Base-by-base conservation (phyloP, 2,797 vertebrate species). In the Vespertilio murinus region DNA sequence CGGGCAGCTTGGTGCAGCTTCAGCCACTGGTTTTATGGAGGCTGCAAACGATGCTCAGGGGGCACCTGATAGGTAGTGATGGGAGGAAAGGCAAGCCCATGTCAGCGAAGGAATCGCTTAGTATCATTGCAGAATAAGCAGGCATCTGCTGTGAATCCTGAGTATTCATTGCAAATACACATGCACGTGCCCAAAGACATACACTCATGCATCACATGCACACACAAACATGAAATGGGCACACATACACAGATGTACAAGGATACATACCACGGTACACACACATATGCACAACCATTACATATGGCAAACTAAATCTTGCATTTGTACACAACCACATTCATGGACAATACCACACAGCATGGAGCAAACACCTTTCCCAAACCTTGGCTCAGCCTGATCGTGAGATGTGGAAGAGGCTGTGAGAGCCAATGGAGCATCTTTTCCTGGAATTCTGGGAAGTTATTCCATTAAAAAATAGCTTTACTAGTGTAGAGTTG, bases 141-240 rank as follows among this genome's bases (percentile, higher is more conserved):
- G 22, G 28, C 40, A 3, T 28, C 38, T 71, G 81, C 77, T 45
- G 35, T 30, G 61, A 45, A 61, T 42, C n/a, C 82, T n/a, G 40
- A 52, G 20, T 9, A 28, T 40, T 38, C 16, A 14, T 65, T 52
- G 54, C 9, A 49, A 9, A 90, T 10, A 56, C 67, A 59, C 35
- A 13, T 1, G 1, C 69, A 45, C 0, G 4, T 25, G 10, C 5
- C 54, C 1, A 20, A 28, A 12, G 0, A 0, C n/a, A 11, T 10
- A 25, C 13, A 30, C 20, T 20, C 0, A 28, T 9, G 11, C 25
- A 73, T 30, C 45, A 22, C 22, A 30, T 2, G 22, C 25, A 49
- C 14, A 8, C 33, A 35, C 17, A 23, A 33, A 42, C 7, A 10
- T 82, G 30, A 47, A 82, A 47, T 11, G 5, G 33, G 3, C 5